Evolutionary conservation across 2,797 vertebrate genomes (phyloP).

Genomic region (Discoglossus pictus): DNA sequence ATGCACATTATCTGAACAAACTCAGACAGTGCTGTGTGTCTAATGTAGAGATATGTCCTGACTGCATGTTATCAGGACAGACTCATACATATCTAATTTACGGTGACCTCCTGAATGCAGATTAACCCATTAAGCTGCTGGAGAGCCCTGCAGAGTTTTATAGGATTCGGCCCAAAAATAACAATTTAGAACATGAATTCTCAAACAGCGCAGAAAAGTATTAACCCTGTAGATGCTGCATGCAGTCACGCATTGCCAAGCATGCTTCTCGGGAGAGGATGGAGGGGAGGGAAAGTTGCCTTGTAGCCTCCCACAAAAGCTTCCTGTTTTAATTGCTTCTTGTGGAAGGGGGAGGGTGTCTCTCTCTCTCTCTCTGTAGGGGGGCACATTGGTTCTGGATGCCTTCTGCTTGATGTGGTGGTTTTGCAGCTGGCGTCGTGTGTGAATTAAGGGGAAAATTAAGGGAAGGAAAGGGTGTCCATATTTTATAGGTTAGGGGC

Average conservation of each 20-base stretch:
- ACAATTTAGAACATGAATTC: constrained; percentile 13
- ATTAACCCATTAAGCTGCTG: constrained; percentile 24
- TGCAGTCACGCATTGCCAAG: constrained; percentile 48
- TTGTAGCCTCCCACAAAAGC: constrained; percentile 23
- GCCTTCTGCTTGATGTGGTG: constrained; percentile 12
- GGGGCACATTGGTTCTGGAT: constrained; percentile 22
- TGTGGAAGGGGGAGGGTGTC: constrained; percentile 29
- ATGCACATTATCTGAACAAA: background rate
- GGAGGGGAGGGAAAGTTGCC: constrained; percentile 14
- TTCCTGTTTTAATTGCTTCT: constrained; percentile 12
- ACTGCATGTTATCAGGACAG: constrained; percentile 33
- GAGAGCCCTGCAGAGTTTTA: constrained; percentile 11
- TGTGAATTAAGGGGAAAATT: constrained; percentile 4
- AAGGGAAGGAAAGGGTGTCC: constrained; percentile 39
- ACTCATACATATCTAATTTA: constrained; percentile 8
- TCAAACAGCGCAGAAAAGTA: constrained; percentile 16
- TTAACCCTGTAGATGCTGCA: constrained; percentile 41
- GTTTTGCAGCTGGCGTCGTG: constrained; percentile 46
- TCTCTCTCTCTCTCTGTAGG: constrained; percentile 13
- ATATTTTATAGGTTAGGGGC: constrained; percentile 33
- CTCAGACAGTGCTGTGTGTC: constrained; percentile 20
- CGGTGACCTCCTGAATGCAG: constrained; percentile 10
- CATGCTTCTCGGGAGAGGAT: constrained; percentile 45
- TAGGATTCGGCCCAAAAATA: background rate
- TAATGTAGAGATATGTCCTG: constrained; percentile 17